Percentiles rank a stretch among this genome's conserved stretches.
These are phyloP conservation scores for Octodon degus DNA, from an alignment of 2,113 vertebrate species.

Conservation along the genomic window DNA sequence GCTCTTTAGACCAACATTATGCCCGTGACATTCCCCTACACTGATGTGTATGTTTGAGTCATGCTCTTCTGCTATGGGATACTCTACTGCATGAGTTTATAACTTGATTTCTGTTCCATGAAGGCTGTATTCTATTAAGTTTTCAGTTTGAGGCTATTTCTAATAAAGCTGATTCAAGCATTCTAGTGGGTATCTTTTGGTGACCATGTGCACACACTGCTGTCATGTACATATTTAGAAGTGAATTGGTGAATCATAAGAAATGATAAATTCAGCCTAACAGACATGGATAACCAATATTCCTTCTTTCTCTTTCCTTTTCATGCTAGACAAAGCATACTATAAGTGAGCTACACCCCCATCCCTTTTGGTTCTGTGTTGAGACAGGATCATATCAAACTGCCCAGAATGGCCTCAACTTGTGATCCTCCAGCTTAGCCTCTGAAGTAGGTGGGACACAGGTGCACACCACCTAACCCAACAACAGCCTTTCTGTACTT, in stretches of 20 bases:
- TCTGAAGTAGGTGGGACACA: background rate
- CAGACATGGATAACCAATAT: background rate
- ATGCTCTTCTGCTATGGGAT: background rate
- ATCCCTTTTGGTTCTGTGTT: background rate
- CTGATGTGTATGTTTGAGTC: background rate
- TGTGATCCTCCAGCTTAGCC: background rate
- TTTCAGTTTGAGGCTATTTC: conserved; percentile 7
- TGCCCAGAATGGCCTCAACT: background rate
- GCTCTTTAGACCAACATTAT: background rate
- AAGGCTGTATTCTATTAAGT: background rate
- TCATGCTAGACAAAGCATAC: background rate
- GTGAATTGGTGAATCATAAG: background rate
- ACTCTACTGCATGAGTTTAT: background rate
- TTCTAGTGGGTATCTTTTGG: background rate
- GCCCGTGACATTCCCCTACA: background rate
- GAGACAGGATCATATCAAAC: background rate
- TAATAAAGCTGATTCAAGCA: background rate
- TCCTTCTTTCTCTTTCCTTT: background rate
- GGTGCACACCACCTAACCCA: background rate
- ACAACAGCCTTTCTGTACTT: background rate
- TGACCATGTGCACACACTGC: background rate
- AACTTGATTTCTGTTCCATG: background rate
- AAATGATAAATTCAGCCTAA: background rate
- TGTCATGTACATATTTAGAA: background rate
- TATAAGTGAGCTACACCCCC: background rate